These are phyloP conservation scores for Percopsis transmontana DNA, from an alignment of 2,113 vertebrate genomes.

Conservation along the genomic window DNA sequence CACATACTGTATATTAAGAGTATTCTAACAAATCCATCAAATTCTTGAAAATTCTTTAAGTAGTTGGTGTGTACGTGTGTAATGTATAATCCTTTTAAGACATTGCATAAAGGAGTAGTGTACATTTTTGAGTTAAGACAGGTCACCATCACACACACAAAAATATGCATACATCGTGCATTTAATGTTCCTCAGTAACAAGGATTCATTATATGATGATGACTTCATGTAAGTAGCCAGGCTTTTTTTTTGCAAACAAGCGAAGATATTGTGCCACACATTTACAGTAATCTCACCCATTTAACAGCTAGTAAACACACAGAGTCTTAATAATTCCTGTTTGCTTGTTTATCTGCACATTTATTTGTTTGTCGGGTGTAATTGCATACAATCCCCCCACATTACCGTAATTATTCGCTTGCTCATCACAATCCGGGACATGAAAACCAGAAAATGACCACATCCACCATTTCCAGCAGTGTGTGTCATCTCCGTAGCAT, in stretches of 20 bases:
- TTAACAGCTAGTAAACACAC: conserved; percentile 62
- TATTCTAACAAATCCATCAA: too few species aligned
- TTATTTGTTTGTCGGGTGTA: conserved; percentile 57
- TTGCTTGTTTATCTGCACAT: conserved; percentile 50
- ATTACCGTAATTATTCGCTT: conserved; percentile 56
- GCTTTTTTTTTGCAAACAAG: conserved; percentile 12
- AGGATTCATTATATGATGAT: not conserved
- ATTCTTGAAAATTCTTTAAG: too few species aligned
- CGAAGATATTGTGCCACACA: conserved; percentile 41
- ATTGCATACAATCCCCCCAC: conserved; percentile 31
- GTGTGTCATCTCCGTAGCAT: conserved; percentile 35
- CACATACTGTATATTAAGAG: too few species aligned
- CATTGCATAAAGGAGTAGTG: too few species aligned
- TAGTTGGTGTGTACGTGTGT: too few species aligned
- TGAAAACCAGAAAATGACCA: conserved; percentile 59
- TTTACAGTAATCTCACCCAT: conserved; percentile 51
- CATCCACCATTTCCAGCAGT: conserved; percentile 50
- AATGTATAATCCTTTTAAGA: too few species aligned
- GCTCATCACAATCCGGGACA: conserved; percentile 58
- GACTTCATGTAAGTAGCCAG: conserved; percentile 41
- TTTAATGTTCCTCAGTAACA: too few species aligned
- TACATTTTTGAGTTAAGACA: too few species aligned
- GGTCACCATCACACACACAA: too few species aligned
- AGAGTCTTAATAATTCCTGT: conserved; percentile 46
- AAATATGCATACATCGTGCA: too few species aligned